Conservation (phyloP, 2,888 invertebrate genomes). For the Agrochola circellaris region DNA sequence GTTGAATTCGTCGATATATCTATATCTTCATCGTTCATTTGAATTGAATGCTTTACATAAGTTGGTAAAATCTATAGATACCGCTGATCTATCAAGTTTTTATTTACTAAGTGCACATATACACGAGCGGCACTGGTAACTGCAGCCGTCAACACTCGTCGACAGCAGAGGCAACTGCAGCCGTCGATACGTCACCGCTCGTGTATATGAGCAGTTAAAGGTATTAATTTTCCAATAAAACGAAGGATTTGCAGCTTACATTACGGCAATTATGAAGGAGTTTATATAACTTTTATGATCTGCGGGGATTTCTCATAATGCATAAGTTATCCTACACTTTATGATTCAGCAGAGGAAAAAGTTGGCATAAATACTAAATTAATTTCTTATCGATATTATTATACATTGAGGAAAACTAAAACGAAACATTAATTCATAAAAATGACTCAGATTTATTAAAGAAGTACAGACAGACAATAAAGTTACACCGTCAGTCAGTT, state of each 20-base stretch:
- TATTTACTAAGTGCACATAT: no score
- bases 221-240: no score
- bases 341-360: conserved; percentile 16
- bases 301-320: conserved; percentile 13
- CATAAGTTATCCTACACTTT: conserved; percentile 12
- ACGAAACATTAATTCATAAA: conserved; percentile 5
- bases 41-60: no score
- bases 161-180: no score
- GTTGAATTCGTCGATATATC: no score
- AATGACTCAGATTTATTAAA: conserved; percentile 31
- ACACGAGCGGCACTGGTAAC: no score
- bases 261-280: not conserved
- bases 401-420: conserved; percentile 31
- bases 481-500: not conserved
- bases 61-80: no score
- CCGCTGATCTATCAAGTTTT: no score
- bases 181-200: no score
- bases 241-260: not conserved
- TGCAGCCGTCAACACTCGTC: no score
- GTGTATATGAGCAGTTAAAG: no score
- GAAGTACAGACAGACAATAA: not conserved
- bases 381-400: conserved; percentile 6
- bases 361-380: conserved; percentile 4
- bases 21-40: no score
- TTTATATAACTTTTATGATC: not conserved